phyloP scores from a whole-genome alignment of 2,113 vertebrate genomes.

The Butorides virescens region DNA sequence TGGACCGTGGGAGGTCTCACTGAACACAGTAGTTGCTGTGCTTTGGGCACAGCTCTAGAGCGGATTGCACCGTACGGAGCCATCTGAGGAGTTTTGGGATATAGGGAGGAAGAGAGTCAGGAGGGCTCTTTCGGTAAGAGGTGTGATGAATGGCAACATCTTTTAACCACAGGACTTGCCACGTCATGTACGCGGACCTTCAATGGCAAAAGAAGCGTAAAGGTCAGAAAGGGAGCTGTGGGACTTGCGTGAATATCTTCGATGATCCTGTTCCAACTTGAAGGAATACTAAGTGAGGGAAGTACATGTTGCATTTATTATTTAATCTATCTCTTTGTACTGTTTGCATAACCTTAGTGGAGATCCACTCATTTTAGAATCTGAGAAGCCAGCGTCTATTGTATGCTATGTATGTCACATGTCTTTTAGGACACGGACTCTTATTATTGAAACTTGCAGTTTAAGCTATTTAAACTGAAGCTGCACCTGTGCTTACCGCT shows the following conservation, averaged over 20 bases:
- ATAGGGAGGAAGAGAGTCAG: background rate
- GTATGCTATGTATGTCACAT: too few relatives aligned
- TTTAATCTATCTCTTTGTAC: background rate
- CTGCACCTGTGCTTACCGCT: background rate
- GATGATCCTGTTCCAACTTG: background rate
- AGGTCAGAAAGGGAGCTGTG: background rate
- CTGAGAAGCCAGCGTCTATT: background rate
- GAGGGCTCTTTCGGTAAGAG: background rate
- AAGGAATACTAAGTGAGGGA: background rate
- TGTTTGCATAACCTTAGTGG: background rate
- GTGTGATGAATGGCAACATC: background rate
- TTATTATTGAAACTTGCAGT: background rate
- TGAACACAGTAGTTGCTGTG: background rate
- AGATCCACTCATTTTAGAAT: background rate
- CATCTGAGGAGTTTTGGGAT: background rate
- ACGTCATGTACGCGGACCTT: background rate
- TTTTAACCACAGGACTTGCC: background rate
- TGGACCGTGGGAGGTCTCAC: background rate
- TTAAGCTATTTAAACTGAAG: background rate
- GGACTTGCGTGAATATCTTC: background rate
- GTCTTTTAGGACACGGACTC: background rate
- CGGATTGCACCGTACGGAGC: background rate
- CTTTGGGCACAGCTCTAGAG: background rate
- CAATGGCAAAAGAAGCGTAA: background rate
- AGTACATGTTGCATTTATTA: background rate